Percentiles rank a stretch among this genome's conserved stretches.
These are phyloP conservation scores for Eupelmus urozonus DNA, from an alignment of 2,888 invertebrate genomes.

Conservation along the genomic window DNA sequence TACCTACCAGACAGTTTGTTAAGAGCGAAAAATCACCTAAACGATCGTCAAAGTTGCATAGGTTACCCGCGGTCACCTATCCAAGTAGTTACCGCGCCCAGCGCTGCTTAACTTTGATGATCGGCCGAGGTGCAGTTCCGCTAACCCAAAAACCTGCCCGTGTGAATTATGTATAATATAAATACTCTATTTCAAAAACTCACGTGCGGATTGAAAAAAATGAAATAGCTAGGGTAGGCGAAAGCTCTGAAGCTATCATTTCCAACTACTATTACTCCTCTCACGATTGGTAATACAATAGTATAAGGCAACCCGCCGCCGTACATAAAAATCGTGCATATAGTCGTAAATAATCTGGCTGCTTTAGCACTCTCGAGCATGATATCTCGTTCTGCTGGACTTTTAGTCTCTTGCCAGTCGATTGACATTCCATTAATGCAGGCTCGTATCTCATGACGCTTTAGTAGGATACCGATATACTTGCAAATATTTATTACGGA, in stretches of 20 bases:
- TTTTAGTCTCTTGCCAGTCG: slow-evolving; percentile 62
- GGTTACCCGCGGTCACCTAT: too few species aligned
- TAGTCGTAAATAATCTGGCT: slow-evolving; percentile 62
- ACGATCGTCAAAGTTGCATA: too few species aligned
- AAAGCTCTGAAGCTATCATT: slow-evolving; percentile 63
- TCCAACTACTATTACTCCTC: slow-evolving; percentile 55
- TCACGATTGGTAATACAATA: slow-evolving; percentile 62
- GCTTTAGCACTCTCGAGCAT: slow-evolving; percentile 64
- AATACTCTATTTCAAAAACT: slow-evolving; percentile 16
- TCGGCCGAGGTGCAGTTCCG: too few species aligned
- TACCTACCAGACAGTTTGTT: too few species aligned
- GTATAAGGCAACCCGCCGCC: slow-evolving; percentile 63
- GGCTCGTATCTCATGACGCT: slow-evolving; percentile 55
- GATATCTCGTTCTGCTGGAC: slow-evolving; percentile 55
- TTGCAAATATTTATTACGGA: slow-evolving; percentile 67
- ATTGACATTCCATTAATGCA: slow-evolving; percentile 63
- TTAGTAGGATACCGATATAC: slow-evolving; percentile 61
- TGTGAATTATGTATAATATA: too few species aligned
- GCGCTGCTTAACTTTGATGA: too few species aligned
- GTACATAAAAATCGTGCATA: slow-evolving; percentile 63
- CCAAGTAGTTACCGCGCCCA: too few species aligned
- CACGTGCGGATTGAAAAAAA: slow-evolving; percentile 62
- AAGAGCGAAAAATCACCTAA: too few species aligned
- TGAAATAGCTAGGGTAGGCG: slow-evolving; percentile 64
- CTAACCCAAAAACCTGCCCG: too few species aligned